Base-by-base conservation (phyloP, 2,797 vertebrate species). In the Craterocephalus amniculus region DNA sequence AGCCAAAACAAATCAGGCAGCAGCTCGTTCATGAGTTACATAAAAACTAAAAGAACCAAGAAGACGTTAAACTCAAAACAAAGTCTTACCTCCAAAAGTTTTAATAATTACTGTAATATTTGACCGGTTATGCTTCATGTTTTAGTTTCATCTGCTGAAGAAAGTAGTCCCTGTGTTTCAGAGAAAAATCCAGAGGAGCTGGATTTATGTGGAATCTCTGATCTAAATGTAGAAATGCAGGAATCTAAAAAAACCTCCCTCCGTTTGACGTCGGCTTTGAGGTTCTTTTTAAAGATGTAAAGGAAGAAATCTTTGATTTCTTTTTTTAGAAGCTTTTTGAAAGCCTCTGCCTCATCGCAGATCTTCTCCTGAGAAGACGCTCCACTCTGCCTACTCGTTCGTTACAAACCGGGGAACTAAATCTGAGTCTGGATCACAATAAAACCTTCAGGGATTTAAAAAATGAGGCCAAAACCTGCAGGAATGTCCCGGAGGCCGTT, bases 151-250 rank as follows among this genome's bases (percentile, higher is more conserved):
- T 52, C 49, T 26, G 43, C 56, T 58, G 56, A 31, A 48, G 55
- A 43, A 49, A 49, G 26, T 51, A 57, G 31, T 49, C 32, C 12
- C 18, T 38, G 32, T 36, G 32, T 14, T 38, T 13, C 22, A 26
- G 34, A 38, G 13, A 35, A 49, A 40, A 61, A 45, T 26, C 61
- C 32, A 8, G 18, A 34, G 10, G 45, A 52, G 29, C 61, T 35
- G n/a, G 32, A 8, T 31, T 43, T 48, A 24, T 48, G 35, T 27
- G 29, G 48, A 43, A 43, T 58, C 31, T 72, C 35, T 54, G 22
- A 52, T 72, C 57, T 66, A 60, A 66, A 72, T 43, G 62, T 59
- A 31, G 62, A 65, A 57, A 51, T 34, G 11, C 12, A 31, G 68
- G 40, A 32, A 43, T 9, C 70, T 40, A 34, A 72, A 64, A 64